Evolutionary conservation across 35 echinoderm and acorn worm species (phyloP).

Genomic region (Ophioderma brevispina): DNA sequence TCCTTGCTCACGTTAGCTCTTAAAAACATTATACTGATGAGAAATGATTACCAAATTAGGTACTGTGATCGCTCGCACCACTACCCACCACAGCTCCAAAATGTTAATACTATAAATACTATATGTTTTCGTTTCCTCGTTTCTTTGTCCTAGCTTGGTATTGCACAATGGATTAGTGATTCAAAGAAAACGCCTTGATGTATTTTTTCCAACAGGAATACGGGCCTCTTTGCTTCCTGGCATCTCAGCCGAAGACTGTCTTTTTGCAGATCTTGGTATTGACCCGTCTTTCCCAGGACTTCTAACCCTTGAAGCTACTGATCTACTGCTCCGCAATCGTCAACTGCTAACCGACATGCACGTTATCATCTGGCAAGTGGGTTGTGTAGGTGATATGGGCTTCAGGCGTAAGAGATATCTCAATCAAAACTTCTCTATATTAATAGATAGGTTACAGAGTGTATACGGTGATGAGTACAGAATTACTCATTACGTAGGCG

Average conservation of each 20-base stretch:
- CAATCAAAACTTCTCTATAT: not conserved
- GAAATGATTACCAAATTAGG: too few relatives aligned
- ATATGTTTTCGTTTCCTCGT: too few relatives aligned
- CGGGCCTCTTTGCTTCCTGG: not conserved
- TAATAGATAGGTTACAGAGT: not conserved
- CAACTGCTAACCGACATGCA: not conserved
- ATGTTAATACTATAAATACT: too few relatives aligned
- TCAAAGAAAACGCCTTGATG: too few relatives aligned
- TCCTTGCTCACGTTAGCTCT: too few relatives aligned
- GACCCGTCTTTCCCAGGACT: constrained; percentile 18
- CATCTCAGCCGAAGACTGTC: constrained; percentile 18
- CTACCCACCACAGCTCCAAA: too few relatives aligned
- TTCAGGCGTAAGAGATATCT: not conserved
- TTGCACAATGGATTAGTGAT: too few relatives aligned
- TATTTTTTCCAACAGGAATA: constrained; percentile 15
- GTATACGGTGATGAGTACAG: not conserved
- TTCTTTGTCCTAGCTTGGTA: too few relatives aligned
- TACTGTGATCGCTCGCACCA: too few relatives aligned
- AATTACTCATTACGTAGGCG: not conserved
- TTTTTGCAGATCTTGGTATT: constrained; percentile 18
- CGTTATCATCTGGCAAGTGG: constrained; percentile 36
- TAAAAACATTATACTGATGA: too few relatives aligned
- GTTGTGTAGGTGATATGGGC: constrained; percentile 23
- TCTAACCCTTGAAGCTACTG: constrained; percentile 9
- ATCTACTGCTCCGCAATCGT: constrained; percentile 21